Percentiles rank a stretch among this genome's conserved stretches.
phyloP scores from a whole-genome alignment of 2,113 vertebrate species.

The Leptosomus discolor region DNA sequence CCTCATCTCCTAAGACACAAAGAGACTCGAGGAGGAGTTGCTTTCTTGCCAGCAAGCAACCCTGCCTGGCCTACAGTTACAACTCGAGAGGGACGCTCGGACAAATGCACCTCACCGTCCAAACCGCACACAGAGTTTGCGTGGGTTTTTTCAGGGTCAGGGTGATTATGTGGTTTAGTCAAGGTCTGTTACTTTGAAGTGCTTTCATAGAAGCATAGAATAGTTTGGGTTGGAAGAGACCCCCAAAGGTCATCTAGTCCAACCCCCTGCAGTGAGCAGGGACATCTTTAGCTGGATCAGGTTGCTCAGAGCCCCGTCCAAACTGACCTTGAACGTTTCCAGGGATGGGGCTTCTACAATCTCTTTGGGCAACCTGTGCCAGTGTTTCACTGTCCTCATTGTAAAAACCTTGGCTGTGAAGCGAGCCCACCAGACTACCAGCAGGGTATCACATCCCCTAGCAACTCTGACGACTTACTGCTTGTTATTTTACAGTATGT shows the following conservation, averaged over 20 bases:
- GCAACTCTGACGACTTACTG: not conserved
- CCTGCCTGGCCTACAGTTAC: not conserved
- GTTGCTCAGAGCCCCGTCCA: not conserved
- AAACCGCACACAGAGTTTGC: not conserved
- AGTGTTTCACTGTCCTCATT: not conserved
- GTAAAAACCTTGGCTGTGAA: not conserved
- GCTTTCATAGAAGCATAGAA: not conserved
- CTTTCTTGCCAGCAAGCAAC: not conserved
- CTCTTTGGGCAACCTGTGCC: not conserved
- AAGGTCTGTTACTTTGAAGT: not conserved
- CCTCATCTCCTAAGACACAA: too few species aligned
- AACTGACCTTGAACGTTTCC: not conserved
- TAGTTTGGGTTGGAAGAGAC: not conserved
- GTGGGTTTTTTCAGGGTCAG: fast-evolving
- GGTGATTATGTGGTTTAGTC: not conserved
- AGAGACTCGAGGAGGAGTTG: not conserved
- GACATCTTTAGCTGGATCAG: not conserved
- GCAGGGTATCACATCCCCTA: not conserved
- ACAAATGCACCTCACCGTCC: not conserved
- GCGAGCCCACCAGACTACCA: not conserved
- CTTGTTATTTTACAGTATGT: not conserved
- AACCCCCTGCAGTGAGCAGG: not conserved
- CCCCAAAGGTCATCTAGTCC: not conserved
- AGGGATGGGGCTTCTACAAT: not conserved
- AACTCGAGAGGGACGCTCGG: not conserved